A percentile compares a stretch with the other conserved stretches of the same genome.
These are phyloP conservation scores for Drosophila robusta DNA, from an alignment of 2,888 invertebrate species.

Conservation along the genomic window DNA sequence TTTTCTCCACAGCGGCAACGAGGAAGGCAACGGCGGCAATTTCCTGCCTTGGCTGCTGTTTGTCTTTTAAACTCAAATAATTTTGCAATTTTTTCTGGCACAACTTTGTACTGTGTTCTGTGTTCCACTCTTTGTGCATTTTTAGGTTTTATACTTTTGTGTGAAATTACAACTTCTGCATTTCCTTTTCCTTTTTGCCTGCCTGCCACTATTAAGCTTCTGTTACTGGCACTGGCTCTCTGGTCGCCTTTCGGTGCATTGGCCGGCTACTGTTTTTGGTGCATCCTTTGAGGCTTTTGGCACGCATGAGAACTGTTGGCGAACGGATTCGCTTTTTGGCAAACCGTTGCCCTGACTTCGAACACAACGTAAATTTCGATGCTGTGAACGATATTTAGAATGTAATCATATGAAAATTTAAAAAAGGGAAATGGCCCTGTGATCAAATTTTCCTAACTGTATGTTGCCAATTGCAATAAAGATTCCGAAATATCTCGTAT, in stretches of 20 bases:
- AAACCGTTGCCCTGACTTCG: slow-evolving; percentile 45
- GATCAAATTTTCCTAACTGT: too few relatives aligned
- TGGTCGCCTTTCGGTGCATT: slow-evolving; percentile 53
- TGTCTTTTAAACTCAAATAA: slow-evolving; percentile 81
- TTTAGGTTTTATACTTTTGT: slow-evolving; percentile 74
- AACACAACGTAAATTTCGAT: slow-evolving; percentile 19
- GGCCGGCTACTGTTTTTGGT: slow-evolving; percentile 35
- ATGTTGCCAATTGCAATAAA: too few relatives aligned
- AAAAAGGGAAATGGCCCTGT: too few relatives aligned
- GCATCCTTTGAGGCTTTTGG: slow-evolving; percentile 73
- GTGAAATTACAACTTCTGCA: slow-evolving; percentile 81
- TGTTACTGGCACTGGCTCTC: slow-evolving; percentile 24
- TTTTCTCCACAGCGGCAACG: slow-evolving; percentile 34
- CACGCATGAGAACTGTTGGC: slow-evolving; percentile 76
- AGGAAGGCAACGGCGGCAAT: slow-evolving; percentile 63
- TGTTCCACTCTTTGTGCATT: slow-evolving; percentile 64
- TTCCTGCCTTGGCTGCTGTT: slow-evolving; percentile 78
- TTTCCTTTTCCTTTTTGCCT: slow-evolving; percentile 70
- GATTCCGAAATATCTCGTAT: slow-evolving; percentile 18
- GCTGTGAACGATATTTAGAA: not conserved
- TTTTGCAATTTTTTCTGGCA: slow-evolving; percentile 67
- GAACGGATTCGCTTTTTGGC: slow-evolving; percentile 64
- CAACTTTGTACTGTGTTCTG: slow-evolving; percentile 39
- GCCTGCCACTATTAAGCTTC: slow-evolving; percentile 4
- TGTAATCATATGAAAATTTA: too few relatives aligned